These are phyloP conservation scores for Pheosia tremula DNA, from an alignment of 2,888 invertebrate species.

Conservation along the genomic window DNA sequence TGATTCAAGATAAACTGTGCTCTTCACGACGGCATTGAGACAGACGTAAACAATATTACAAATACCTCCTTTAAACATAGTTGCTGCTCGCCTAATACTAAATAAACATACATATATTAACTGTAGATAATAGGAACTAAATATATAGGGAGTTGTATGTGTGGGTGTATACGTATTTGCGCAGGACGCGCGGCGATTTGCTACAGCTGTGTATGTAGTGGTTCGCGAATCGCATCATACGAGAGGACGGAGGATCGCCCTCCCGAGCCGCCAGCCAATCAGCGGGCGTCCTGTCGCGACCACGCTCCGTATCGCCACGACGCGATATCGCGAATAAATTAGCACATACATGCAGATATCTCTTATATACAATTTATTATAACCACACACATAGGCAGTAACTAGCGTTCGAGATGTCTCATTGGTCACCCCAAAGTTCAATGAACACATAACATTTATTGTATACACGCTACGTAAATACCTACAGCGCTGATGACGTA, in stretches of 20 bases:
- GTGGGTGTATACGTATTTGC: slow-evolving; percentile 46
- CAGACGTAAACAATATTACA: slow-evolving; percentile 22
- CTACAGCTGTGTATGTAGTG: slow-evolving; percentile 55
- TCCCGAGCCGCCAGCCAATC: slow-evolving; percentile 73
- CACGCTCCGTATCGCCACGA: slow-evolving; percentile 54
- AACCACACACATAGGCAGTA: slow-evolving; percentile 24
- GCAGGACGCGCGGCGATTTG: slow-evolving; percentile 65
- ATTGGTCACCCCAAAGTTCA: slow-evolving; percentile 44
- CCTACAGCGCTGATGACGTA: slow-evolving; percentile 38
- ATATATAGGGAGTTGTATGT: slow-evolving; percentile 23
- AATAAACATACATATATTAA: slow-evolving; percentile 21
- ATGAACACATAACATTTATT: slow-evolving; percentile 34
- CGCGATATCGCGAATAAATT: slow-evolving; percentile 76
- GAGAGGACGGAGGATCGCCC: slow-evolving; percentile 83
- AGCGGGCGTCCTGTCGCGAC: slow-evolving; percentile 60
- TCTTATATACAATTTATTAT: slow-evolving; percentile 41
- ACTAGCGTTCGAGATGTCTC: slow-evolving; percentile 16
- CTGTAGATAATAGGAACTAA: slow-evolving; percentile 32
- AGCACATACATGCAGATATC: slow-evolving; percentile 44
- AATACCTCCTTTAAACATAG: slow-evolving; percentile 32
- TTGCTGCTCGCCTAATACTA: slow-evolving; percentile 53
- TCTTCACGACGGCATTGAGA: slow-evolving; percentile 20
- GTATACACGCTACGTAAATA: slow-evolving; percentile 27
- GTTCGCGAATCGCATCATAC: slow-evolving; percentile 78
- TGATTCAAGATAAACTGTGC: slow-evolving; percentile 37